A percentile compares a stretch with the other conserved stretches of the same genome.
phyloP scores from a whole-genome alignment of 2,888 invertebrate species.

The Epsilonema sp. region DNA sequence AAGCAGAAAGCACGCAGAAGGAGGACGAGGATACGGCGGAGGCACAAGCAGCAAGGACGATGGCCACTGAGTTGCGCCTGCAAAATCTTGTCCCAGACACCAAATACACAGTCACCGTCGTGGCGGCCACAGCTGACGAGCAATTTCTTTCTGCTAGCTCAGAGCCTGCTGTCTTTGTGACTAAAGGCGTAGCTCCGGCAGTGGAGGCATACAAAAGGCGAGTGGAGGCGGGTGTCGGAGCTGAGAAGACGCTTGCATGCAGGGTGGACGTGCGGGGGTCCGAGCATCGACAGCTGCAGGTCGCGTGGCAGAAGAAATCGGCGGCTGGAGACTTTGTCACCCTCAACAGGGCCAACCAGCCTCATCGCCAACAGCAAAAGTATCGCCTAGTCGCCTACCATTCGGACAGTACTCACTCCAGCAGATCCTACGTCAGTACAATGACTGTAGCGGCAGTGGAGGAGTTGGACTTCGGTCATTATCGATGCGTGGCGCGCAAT shows the following conservation, averaged over 20 bases:
- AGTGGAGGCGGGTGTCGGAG: slow-evolving; percentile 5
- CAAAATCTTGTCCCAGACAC: slow-evolving; percentile 6
- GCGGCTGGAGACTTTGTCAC: neutral
- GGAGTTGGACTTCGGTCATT: slow-evolving; percentile 3
- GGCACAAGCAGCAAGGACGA: too few relatives aligned
- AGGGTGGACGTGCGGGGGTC: slow-evolving; percentile 5
- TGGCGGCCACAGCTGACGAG: slow-evolving; percentile 8
- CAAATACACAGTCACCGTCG: slow-evolving; percentile 11
- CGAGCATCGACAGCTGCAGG: neutral
- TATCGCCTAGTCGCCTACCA: neutral
- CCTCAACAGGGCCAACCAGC: too few relatives aligned
- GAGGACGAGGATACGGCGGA: too few relatives aligned
- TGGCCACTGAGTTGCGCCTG: neutral
- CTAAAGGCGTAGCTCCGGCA: slow-evolving; percentile 1
- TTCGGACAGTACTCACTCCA: too few relatives aligned
- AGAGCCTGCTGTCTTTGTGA: slow-evolving; percentile 9
- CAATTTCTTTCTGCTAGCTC: slow-evolving; percentile 10
- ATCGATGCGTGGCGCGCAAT: slow-evolving; percentile 5
- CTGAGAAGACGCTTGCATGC: slow-evolving; percentile 9
- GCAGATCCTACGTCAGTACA: slow-evolving; percentile 1
- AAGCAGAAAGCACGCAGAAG: too few relatives aligned
- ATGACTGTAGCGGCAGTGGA: neutral
- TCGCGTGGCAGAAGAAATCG: neutral
- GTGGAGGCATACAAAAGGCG: slow-evolving; percentile 2
- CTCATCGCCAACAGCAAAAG: too few relatives aligned